Evolutionary conservation across 2,113 vertebrate species (phyloP).

Genomic region (Odontesthes bonariensis): DNA sequence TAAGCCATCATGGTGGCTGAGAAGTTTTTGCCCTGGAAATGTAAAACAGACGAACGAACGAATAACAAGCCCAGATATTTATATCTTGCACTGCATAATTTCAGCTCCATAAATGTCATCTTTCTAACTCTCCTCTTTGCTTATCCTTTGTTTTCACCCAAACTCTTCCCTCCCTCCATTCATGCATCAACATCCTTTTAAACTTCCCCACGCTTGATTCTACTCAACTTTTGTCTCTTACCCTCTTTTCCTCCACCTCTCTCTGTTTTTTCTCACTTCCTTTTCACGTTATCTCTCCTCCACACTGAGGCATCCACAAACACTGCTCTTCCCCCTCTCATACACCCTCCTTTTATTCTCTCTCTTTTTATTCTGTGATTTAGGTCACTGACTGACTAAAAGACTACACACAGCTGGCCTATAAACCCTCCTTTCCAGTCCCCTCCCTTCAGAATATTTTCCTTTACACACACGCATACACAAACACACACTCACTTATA

Average conservation of each 20-base stretch:
- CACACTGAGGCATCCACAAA: constrained; percentile 3
- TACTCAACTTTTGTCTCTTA: neutral
- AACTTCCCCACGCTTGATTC: neutral
- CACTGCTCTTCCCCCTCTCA: constrained; percentile 2
- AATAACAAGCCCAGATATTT: constrained; percentile 76
- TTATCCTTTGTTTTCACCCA: constrained; percentile 12
- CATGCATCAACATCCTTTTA: constrained; percentile 7
- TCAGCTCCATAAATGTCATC: constrained; percentile 65
- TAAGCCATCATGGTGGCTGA: constrained; percentile 17
- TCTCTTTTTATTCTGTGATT: constrained; percentile 78
- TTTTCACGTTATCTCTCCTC: constrained; percentile 20
- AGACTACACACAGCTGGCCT: constrained; percentile 80
- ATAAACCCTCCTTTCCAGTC: constrained; percentile 62
- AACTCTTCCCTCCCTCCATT: constrained; percentile 6
- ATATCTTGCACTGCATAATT: constrained; percentile 71
- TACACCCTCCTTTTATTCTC: constrained; percentile 35
- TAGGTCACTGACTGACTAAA: constrained; percentile 83
- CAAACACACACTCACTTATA: constrained; percentile 12
- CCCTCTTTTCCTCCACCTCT: neutral
- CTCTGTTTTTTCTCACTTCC: constrained; percentile 1
- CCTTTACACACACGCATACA: neutral
- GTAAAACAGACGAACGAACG: constrained; percentile 55
- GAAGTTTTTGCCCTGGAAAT: constrained; percentile 61
- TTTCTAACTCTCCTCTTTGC: constrained; percentile 15
- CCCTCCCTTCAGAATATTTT: constrained; percentile 4